A percentile compares a stretch with the other conserved stretches of the same genome.
Conservation (phyloP, 2,113 vertebrate genomes). For the Micronycteris hirsuta region DNA sequence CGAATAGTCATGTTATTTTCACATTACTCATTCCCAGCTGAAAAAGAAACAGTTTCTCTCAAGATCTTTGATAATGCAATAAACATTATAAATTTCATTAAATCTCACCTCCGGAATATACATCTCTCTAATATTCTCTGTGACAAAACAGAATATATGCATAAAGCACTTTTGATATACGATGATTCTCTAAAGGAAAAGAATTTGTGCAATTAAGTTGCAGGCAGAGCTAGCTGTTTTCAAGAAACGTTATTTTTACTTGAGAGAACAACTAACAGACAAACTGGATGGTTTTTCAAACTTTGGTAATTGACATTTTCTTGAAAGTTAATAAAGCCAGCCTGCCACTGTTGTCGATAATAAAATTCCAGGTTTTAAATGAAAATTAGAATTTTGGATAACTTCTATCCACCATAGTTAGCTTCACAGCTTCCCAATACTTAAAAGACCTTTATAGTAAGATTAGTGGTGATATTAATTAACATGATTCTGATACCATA, state of each 20-base stretch:
- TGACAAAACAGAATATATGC: background rate
- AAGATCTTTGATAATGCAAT: background rate
- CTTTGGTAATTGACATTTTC: background rate
- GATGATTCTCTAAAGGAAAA: background rate
- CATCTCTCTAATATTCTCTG: no score
- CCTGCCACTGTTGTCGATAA: background rate
- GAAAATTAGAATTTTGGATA: constrained; percentile 22
- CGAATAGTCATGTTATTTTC: background rate
- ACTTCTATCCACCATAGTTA: background rate
- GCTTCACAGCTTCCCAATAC: background rate
- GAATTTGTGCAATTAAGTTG: background rate
- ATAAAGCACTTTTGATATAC: background rate
- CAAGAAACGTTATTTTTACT: background rate
- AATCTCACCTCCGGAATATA: background rate
- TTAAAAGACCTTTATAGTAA: background rate
- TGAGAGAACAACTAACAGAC: background rate
- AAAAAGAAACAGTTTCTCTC: background rate
- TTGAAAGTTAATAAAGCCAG: constrained; percentile 8
- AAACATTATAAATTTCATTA: background rate
- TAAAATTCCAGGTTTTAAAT: background rate
- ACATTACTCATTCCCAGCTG: background rate
- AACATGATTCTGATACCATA: background rate
- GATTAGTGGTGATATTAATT: background rate
- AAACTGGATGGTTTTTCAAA: background rate
- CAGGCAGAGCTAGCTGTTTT: background rate